These are phyloP conservation scores for Rhamphomyia laevipes DNA, from an alignment of 2,888 invertebrate genomes.

Conservation along the genomic window DNA sequence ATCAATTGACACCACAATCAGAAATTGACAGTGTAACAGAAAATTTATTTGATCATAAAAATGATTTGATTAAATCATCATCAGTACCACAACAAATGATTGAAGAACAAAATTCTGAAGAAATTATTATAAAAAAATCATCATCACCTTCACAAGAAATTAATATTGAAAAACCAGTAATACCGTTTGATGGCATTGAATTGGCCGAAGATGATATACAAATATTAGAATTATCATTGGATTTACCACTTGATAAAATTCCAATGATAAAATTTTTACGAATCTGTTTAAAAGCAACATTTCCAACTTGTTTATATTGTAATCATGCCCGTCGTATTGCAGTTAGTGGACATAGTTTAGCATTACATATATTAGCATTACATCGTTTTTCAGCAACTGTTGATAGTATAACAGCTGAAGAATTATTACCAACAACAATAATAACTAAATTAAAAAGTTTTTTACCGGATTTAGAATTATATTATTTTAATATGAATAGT, in stretches of 20 bases:
- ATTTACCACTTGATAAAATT: constrained; percentile 64
- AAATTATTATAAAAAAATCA: not conserved
- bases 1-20: too few species aligned
- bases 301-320: constrained; percentile 66
- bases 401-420: constrained; percentile 65
- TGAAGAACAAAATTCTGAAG: not conserved
- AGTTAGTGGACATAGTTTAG: constrained; percentile 69
- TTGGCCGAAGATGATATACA: constrained; percentile 54
- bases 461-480: constrained; percentile 44
- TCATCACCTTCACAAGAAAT: constrained; percentile 8
- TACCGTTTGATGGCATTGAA: constrained; percentile 35
- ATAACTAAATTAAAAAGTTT: constrained; percentile 49
- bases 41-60: too few species aligned
- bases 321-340: constrained; percentile 77
- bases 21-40: too few species aligned
- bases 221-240: constrained; percentile 57
- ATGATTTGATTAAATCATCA: too few species aligned
- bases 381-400: constrained; percentile 71
- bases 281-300: constrained; percentile 58
- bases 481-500: constrained; percentile 60
- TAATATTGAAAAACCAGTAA: not conserved
- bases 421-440: constrained; percentile 58
- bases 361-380: constrained; percentile 64
- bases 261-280: constrained; percentile 58
- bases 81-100: too few species aligned